Percentiles rank a stretch among this genome's conserved stretches.
Evolutionary conservation across 2,113 vertebrate species (phyloP).

Genomic region (Chaetodon auriga): DNA sequence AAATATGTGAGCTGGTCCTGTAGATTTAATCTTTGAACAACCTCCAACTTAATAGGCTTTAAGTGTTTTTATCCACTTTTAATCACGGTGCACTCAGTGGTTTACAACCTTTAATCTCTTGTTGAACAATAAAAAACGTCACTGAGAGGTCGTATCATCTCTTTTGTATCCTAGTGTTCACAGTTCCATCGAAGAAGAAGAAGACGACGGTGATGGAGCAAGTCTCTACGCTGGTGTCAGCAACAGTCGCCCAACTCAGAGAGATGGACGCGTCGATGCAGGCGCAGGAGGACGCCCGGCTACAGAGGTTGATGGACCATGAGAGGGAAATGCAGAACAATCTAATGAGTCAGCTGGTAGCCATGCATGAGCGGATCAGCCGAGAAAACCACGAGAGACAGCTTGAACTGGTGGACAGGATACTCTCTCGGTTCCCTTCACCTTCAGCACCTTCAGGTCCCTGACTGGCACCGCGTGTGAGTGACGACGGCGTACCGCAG

Average conservation of each 20-base stretch:
- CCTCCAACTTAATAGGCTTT: neutral
- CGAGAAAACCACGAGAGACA: constrained; percentile 54
- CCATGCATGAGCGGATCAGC: constrained; percentile 59
- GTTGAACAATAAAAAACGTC: neutral
- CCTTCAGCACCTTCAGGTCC: neutral
- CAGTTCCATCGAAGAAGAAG: constrained; percentile 32
- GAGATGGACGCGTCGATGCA: constrained; percentile 67
- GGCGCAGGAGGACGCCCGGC: constrained; percentile 59
- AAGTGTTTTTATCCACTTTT: neutral
- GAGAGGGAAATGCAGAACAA: constrained; percentile 67
- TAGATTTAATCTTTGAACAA: neutral
- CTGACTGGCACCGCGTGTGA: constrained; percentile 16
- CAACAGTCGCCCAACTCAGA: constrained; percentile 44
- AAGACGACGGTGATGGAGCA: constrained; percentile 45
- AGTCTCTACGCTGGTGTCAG: constrained; percentile 44
- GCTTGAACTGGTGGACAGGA: constrained; percentile 50
- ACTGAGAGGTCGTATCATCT: neutral
- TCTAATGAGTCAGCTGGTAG: constrained; percentile 49
- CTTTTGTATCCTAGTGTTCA: constrained; percentile 17
- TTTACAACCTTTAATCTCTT: too few relatives aligned
- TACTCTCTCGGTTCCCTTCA: constrained; percentile 54
- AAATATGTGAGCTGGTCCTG: neutral
- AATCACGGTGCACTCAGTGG: neutral
- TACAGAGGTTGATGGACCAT: constrained; percentile 65
- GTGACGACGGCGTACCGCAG: neutral